Base-by-base conservation (phyloP, 1,140 invertebrate species). In the Leptonema lineaticorne region DNA sequence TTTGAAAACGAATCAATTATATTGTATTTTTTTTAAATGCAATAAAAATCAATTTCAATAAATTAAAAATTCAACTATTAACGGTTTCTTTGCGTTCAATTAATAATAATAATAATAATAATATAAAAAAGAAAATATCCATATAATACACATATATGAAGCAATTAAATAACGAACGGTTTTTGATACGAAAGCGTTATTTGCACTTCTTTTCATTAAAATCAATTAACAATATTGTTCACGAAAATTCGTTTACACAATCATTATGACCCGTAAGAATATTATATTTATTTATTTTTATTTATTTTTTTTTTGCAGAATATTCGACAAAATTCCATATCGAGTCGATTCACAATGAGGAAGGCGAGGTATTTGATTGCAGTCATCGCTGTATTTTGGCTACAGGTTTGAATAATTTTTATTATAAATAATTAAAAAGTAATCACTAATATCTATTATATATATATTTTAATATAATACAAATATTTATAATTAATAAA, bases 311-410 rank as follows among this genome's bases (percentile, higher is more conserved):
- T 18, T 22, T 72, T 73, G 56, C 69, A 70, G 69, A 66, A 66
- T 63, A 59, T 67, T 33, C 41, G 48, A 46, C 56, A 50, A 57
- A 70, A 24, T 63, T 53, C 26, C 24, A 56, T 28, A 50, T 24
- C 53, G 48, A 37, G 67, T 16, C 58, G 22, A 33, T 66, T 20
- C 63, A 73, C 33, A 57, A 73, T 73, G 71, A 68, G 46, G 66
- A 59, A 62, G 45, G 68, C 66, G 63, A 73, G 69, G 58, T 73
- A 66, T 63, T 53, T 73, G 29, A 48, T 73, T 50, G 71, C 63
- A 28, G 66, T 66, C 7, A 67, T 73, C 29, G 71, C 69, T 45
- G 64, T 73, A 33, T 63, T 73, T 41, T 66, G 28, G 50, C 53
- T 73, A 48, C 63, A 68, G 71, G 71, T 73, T 53, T n/a, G 57